phyloP scores from a whole-genome alignment of 2,797 vertebrate species.

The Gallinago nigripennis region DNA sequence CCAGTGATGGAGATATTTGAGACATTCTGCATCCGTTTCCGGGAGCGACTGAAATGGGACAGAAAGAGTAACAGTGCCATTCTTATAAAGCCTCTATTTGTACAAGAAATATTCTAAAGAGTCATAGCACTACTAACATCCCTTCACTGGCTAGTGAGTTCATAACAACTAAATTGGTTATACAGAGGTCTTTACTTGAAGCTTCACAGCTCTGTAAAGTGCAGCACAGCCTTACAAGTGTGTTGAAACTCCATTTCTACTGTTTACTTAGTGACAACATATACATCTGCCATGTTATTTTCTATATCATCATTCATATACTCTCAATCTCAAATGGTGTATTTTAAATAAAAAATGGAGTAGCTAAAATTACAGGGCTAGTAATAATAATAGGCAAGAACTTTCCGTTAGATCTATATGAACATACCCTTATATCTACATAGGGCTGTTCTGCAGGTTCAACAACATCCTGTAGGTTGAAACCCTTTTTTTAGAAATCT shows the following conservation, averaged over 20 bases:
- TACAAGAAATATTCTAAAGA: not conserved
- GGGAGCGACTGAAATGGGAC: constrained; percentile 80
- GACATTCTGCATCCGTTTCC: constrained; percentile 92
- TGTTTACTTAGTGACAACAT: not conserved
- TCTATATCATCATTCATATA: not conserved
- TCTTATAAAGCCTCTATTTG: not conserved
- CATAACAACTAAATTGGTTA: not conserved
- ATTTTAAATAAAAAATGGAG: not conserved
- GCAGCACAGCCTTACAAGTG: not conserved
- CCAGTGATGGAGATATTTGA: constrained; percentile 94
- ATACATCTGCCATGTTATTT: not conserved
- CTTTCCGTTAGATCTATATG: not conserved
- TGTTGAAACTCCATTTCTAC: not conserved
- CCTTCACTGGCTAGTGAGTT: not conserved
- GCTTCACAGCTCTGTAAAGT: not conserved
- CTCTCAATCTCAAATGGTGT: not conserved
- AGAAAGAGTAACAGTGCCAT: not conserved
- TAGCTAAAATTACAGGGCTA: not conserved
- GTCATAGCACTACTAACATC: not conserved
- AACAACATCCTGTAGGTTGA: not conserved
- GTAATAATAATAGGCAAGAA: not conserved
- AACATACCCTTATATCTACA: not conserved
- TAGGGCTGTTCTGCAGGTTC: not conserved
- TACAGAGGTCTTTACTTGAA: not conserved
- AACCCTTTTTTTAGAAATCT: not conserved